phyloP scores from a whole-genome alignment of 2,113 vertebrate species.

The Mormyrus iriodes region DNA sequence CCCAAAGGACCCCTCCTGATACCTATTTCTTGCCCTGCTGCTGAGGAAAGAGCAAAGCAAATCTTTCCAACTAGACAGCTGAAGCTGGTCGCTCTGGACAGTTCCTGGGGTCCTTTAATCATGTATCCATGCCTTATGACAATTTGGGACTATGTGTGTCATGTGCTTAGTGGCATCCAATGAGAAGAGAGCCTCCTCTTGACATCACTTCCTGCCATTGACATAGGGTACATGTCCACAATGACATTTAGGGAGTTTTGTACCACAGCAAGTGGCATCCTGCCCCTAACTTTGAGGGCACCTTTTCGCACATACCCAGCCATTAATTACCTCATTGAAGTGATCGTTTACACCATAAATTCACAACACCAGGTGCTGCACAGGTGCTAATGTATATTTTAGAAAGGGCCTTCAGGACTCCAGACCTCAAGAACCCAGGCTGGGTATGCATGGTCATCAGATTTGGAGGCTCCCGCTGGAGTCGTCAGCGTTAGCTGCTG shows the following conservation, averaged over 20 bases:
- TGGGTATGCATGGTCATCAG: conserved; percentile 5
- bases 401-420: background rate
- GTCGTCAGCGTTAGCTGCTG: background rate
- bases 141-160: background rate
- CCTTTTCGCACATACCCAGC: background rate
- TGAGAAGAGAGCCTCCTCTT: background rate
- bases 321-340: background rate
- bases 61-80: conserved; percentile 6
- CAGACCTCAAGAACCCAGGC: background rate
- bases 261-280: background rate
- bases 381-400: conserved; percentile 3
- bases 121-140: background rate
- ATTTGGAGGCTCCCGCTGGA: background rate
- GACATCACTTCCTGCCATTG: background rate
- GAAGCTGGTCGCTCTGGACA: background rate
- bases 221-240: background rate
- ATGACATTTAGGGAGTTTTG: background rate
- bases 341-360: background rate
- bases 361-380: background rate
- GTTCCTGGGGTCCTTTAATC: background rate
- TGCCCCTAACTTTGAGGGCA: background rate
- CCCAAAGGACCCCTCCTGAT: conserved; percentile 41
- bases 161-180: background rate
- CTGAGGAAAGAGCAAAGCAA: conserved; percentile 22
- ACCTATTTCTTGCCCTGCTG: conserved; percentile 34